Base-by-base conservation (phyloP, 2,797 vertebrate genomes). In the Sarcophilus harrisii region DNA sequence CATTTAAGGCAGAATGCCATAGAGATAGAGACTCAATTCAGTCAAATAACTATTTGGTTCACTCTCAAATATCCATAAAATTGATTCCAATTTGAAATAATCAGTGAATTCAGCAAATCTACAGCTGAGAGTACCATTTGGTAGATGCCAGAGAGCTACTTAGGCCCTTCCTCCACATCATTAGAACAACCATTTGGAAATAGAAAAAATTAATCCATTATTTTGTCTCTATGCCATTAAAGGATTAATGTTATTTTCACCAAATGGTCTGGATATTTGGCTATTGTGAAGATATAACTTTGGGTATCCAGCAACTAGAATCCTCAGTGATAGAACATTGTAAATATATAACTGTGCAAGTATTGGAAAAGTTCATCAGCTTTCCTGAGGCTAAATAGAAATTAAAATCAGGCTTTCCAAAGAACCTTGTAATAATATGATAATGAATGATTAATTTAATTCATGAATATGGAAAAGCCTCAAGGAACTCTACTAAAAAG, bases 401-500 rank as follows among this genome's bases (percentile, higher is more conserved):
- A 97, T 62, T 87, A 94, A 97, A 98, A 96, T 60, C 1, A 91
- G 45, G 94, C n/a, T 58, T 94, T 92, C 92, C 73, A 94, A 94
- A 97, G 28, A 0, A 93, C 92, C 96, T 60, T 95, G 58, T 95
- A 97, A 97, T 94, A 93, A 91, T 94, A 87, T 60, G 55, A 90
- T 97, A 95, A 96, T 95, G 97, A 98, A 95, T 96, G 93, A 95
- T 93, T 92, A 91, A 93, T 90, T 2, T n/a, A 96, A 94, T 2
- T 93, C 81, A 96, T 27, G 38, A 49, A 94, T 55, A 90, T 81
- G 95, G 1, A 92, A 96, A 94, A 94, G 94, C 5, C 28, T 29
- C 93, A 96, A 98, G 27, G 14, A 91, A 93, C 4, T 38, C 87
- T 96, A 45, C 11, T 91, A 94, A 96, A 98, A 96, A 90, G 21